Base-by-base conservation (phyloP, 2,888 invertebrate genomes). In the Drosophila emarginata region DNA sequence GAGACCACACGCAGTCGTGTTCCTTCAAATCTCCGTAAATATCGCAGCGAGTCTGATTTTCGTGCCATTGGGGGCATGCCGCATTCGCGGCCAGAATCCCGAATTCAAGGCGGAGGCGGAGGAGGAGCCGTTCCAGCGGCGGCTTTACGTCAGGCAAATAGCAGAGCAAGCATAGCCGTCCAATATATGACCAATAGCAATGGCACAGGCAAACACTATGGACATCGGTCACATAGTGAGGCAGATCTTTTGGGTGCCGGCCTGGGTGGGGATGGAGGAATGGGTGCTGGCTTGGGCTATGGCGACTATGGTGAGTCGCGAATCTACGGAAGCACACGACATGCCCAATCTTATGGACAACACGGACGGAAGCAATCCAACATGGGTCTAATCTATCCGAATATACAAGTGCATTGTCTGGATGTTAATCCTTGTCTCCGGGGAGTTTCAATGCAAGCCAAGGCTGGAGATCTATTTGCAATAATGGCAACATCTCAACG, bases 381-480 rank as follows among this genome's bases (percentile, higher is more conserved):
- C 68, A 81, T 90, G 74, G 91, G 92, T 12, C 76, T 92, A n/a
- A 89, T 92, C 45, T 92, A 92, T 84, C 92, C 92, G 4, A 92
- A 92, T 52, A 92, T 92, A 53, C 92, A 92, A 80, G 92, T 92
- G 62, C 92, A 92, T 77, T 92, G 96, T 63, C 95, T 98, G 80
- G 98, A 98, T 91, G 96, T 96, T 15, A 95, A 96, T 79, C 97
- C 97, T 0, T 97, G 97, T 21, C 71, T 92, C 64, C 88, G 91
- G 18, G 91, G 91, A 3, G 93, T 98, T 7, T 96, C 96, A 28
- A 95, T 98, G 80, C 98, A 98, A 91, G 96, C 96, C 26, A 95
- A 96, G 78, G 97, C 97, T 0, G 97, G 98, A 28, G 98, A 98
- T 92, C 94, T 98, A 52, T 93, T 98, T 84, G 98, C 97, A 2